Evolutionary conservation across 2,888 invertebrate species (phyloP).

Genomic region (Nemotelus nigrinus): DNA sequence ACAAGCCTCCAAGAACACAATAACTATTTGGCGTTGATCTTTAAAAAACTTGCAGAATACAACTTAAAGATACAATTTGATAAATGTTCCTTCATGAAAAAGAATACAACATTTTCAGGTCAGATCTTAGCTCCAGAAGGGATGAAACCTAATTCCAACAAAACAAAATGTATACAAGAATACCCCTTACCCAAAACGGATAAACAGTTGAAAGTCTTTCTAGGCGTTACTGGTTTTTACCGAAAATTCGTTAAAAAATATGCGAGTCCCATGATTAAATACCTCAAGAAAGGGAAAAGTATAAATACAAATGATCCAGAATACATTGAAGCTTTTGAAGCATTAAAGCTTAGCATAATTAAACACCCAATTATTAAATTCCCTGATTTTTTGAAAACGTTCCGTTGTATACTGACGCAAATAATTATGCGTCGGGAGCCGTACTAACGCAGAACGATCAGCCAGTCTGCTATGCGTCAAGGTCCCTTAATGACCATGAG

Average conservation of each 20-base stretch:
- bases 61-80: conserved; percentile 11
- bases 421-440: conserved; percentile 45
- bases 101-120: neutral
- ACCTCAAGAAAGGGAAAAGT: conserved; percentile 15
- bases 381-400: conserved; percentile 25
- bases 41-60: conserved; percentile 1
- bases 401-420: conserved; percentile 46
- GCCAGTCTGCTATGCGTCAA: conserved; percentile 39
- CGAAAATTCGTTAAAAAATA: conserved; percentile 8
- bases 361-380: conserved; percentile 49
- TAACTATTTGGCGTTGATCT: neutral
- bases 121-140: neutral
- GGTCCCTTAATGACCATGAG: conserved; percentile 17
- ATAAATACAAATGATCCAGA: conserved; percentile 17
- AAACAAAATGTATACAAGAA: conserved; percentile 7
- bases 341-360: conserved; percentile 14
- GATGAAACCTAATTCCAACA: conserved; percentile 13
- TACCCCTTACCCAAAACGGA: neutral
- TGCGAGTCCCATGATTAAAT: conserved; percentile 13
- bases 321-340: conserved; percentile 20
- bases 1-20: conserved; percentile 28
- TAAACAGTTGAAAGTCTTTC: conserved; percentile 13
- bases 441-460: conserved; percentile 30
- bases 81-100: conserved; percentile 37
- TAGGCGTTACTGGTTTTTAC: neutral